Evolutionary conservation across 92 coral and sea anemone genomes (phyloP), one percentile per base, ranked within the genome.

Genomic region (Phenganax subtilis): DNA sequence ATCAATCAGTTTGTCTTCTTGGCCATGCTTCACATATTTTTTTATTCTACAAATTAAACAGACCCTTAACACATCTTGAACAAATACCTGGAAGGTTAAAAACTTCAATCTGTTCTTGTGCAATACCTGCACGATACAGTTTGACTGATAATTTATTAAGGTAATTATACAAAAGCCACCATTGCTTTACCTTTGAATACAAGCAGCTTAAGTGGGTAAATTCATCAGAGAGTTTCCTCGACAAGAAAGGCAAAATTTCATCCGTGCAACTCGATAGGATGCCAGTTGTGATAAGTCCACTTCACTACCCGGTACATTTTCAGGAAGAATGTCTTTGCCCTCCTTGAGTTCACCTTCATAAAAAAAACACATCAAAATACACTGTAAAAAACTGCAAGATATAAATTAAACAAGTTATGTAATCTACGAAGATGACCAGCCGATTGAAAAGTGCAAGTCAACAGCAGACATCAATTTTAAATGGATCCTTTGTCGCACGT

Each of bases 131-230:
- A 37, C 47, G 5, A 37, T 37, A 37, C 47, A 37, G 47, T 37
- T 37, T 37, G 47, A 37, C 47, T 37, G 47, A 37, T 37, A 37
- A 37, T 37, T 37, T 37, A 37, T 37, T 37, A 37, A 37, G 47
- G 47, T 5, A 5, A 37, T 5, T 37, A 37, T 37, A 37, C 25
- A 37, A 37, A 37, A 37, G 5, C 47, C 47, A 37, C 47, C 47
- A 1, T 37, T 37, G 47, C 29, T 47, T 44, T 76, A 84, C 87
- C 84, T 63, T 84, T 84, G 87, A 80, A 85, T 85, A 57, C 88
- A 80, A 31, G 80, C 44, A 72, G 88, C 88, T 80, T 85, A 80
- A n/a, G 85, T 85, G 27, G 85, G 77, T n/a, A 85, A 85, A 29
- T 68, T 85, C 47, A 69, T 80, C 12, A 79, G 57, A 16, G 78